A percentile compares a stretch with the other conserved stretches of the same genome.
These are phyloP conservation scores for Lacanobia oleracea DNA, from an alignment of 2,888 invertebrate genomes.

Conservation along the genomic window DNA sequence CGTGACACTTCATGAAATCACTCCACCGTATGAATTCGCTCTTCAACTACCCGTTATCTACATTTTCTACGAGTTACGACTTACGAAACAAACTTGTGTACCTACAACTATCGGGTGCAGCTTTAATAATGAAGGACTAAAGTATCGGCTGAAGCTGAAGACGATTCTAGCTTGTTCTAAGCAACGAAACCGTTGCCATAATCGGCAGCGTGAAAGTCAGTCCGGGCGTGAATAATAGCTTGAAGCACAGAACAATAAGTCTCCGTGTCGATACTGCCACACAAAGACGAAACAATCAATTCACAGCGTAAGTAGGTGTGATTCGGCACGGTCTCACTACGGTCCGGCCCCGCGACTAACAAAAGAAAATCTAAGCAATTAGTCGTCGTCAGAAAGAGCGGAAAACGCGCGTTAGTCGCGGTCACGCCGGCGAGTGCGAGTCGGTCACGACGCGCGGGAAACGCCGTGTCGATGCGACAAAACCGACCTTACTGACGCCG, in stretches of 20 bases:
- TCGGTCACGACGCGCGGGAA: conserved; percentile 78
- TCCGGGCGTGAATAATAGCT: conserved; percentile 87
- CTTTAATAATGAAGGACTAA: conserved; percentile 28
- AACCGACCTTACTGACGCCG: conserved; percentile 64
- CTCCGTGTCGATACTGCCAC: conserved; percentile 88
- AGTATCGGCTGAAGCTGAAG: conserved; percentile 49
- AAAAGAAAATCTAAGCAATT: conserved; percentile 91
- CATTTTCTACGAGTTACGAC: conserved; percentile 28
- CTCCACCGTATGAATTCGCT: conserved; percentile 81
- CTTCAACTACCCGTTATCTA: conserved; percentile 60
- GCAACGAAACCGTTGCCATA: conserved; percentile 86
- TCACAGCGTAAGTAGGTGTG: conserved; percentile 89
- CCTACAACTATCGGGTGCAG: conserved; percentile 18
- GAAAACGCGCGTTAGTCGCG: conserved; percentile 89
- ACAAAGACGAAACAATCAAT: conserved; percentile 91
- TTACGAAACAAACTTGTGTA: conserved; percentile 40
- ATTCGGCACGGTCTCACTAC: conserved; percentile 88
- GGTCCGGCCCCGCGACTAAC: conserved; percentile 89
- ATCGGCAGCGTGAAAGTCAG: conserved; percentile 87
- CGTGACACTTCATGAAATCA: conserved; percentile 86
- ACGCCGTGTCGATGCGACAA: conserved; percentile 53
- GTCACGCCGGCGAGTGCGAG: conserved; percentile 84
- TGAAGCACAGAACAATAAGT: conserved; percentile 87
- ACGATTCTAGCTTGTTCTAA: conserved; percentile 78
- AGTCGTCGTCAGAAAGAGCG: conserved; percentile 91